A percentile compares a stretch with the other conserved stretches of the same genome.
Conservation (phyloP, 2,888 invertebrate genomes). For the Tetropium fuscum region DNA sequence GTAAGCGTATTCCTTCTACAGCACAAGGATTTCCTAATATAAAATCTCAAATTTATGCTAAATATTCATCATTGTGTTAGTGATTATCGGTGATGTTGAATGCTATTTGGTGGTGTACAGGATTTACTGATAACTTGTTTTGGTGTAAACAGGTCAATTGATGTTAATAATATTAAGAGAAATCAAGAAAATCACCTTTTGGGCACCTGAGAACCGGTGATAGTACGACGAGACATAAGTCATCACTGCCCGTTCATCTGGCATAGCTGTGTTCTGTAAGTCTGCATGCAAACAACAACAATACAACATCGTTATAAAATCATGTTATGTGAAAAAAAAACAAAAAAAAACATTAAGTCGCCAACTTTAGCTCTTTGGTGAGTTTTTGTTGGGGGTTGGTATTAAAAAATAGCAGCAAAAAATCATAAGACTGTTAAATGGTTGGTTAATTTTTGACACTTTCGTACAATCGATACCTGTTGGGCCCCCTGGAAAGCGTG, state of each 20-base stretch:
- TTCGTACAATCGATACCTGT: constrained; percentile 76
- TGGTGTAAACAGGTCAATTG: not conserved
- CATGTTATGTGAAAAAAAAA: constrained; percentile 35
- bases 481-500: constrained; percentile 99
- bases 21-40: no score
- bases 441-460: constrained; percentile 48
- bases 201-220: constrained; percentile 99
- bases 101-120: no score
- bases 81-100: no score
- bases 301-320: constrained; percentile 13
- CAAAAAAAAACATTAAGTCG: constrained; percentile 33
- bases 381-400: constrained; percentile 15
- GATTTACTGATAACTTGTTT: not conserved
- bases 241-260: constrained; percentile 99
- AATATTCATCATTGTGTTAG: no score
- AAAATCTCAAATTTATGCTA: no score
- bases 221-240: constrained; percentile 99
- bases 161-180: constrained; percentile 37
- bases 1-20: no score
- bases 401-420: constrained; percentile 38
- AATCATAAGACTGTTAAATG: constrained; percentile 34
- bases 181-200: constrained; percentile 84
- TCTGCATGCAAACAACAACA: constrained; percentile 72
- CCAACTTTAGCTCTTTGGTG: constrained; percentile 28
- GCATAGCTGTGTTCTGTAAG: constrained; percentile 98